Evolutionary conservation across 2,113 vertebrate species (phyloP).

Genomic region (Mus musculus): GRCm39 chr12:45142001-45142500

Average conservation of each 20-base stretch:
- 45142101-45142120: slow-evolving; percentile 46
- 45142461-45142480: slow-evolving; percentile 1
- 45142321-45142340: slow-evolving; percentile 2
- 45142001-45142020: background rate
- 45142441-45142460: background rate
- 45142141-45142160: slow-evolving; percentile 31
- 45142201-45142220: background rate
- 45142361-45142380: slow-evolving; percentile 11
- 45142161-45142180: slow-evolving; percentile 41
- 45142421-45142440: background rate
- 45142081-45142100: slow-evolving; percentile 11
- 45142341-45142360: slow-evolving; percentile 40
- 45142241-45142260: background rate
- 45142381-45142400: background rate
- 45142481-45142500: background rate
- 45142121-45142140: slow-evolving; percentile 31
- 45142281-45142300: slow-evolving; percentile 21
- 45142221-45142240: background rate
- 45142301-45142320: background rate
- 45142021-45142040: background rate
- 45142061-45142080: background rate
- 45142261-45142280: background rate
- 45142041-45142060: background rate
- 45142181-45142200: background rate
- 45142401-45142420: slow-evolving; percentile 9